A percentile compares a stretch with the other conserved stretches of the same genome.
Evolutionary conservation across 2,797 vertebrate species (phyloP).

Genomic region (Falco rusticolus): DNA sequence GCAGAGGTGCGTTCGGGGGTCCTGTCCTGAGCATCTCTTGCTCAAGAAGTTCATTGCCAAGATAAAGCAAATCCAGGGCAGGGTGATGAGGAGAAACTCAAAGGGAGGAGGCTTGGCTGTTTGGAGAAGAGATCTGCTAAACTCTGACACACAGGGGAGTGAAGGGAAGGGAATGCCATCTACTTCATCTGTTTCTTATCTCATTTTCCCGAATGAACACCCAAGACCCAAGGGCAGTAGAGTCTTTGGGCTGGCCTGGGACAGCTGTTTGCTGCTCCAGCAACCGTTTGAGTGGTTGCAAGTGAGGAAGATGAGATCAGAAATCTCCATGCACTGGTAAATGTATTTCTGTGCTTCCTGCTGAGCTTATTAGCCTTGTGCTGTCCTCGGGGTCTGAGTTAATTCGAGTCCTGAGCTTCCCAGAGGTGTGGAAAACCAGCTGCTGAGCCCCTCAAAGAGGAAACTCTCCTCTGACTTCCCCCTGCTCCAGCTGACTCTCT

Average conservation of each 20-base stretch:
- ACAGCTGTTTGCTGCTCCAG: neutral
- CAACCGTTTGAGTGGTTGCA: neutral
- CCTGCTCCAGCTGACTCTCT: neutral
- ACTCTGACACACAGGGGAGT: neutral
- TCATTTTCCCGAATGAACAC: neutral
- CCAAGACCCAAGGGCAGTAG: neutral
- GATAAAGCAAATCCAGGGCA: neutral
- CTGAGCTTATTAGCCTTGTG: neutral
- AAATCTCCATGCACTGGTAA: neutral
- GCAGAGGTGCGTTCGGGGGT: fast-evolving
- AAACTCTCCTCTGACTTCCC: neutral
- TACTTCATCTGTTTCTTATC: neutral
- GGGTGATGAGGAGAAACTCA: neutral
- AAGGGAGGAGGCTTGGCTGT: neutral
- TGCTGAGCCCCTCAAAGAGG: neutral
- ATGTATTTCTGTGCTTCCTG: neutral
- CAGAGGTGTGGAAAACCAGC: neutral
- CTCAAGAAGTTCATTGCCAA: neutral
- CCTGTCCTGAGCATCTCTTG: neutral
- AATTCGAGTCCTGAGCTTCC: neutral
- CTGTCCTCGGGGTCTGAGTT: neutral
- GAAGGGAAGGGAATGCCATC: neutral
- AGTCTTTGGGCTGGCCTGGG: neutral
- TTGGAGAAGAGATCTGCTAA: neutral
- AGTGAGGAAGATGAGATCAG: neutral